Conservation (phyloP, 2,113 vertebrate species). For the human (Homo sapiens) region DNA sequence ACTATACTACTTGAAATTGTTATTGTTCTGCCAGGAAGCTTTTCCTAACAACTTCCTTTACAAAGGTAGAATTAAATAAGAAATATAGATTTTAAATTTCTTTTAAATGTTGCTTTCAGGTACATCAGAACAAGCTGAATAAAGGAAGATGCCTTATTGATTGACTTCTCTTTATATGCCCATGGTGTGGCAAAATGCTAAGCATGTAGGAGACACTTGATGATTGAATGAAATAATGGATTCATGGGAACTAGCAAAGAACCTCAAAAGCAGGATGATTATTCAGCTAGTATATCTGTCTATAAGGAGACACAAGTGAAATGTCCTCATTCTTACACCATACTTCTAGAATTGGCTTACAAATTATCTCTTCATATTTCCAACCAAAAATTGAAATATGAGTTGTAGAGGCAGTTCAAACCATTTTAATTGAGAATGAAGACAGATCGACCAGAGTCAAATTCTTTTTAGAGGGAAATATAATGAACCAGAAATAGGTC, state of each 20-base stretch:
- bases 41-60: not conserved
- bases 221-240: not conserved
- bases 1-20: not conserved
- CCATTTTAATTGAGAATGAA: not conserved
- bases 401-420: not conserved
- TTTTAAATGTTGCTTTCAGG: not conserved
- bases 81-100: not conserved
- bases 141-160: not conserved
- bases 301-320: not conserved
- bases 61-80: not conserved
- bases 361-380: not conserved
- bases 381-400: not conserved
- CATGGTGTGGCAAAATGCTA: not conserved
- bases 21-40: not conserved
- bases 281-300: not conserved
- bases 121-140: not conserved
- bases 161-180: not conserved
- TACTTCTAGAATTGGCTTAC: not conserved
- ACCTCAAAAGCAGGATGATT: not conserved
- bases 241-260: not conserved
- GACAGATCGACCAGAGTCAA: not conserved
- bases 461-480: not conserved
- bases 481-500: not conserved
- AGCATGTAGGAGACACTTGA: not conserved
- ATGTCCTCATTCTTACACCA: not conserved